phyloP scores from a whole-genome alignment of 1,140 invertebrate species.

The Drosophila melanica region DNA sequence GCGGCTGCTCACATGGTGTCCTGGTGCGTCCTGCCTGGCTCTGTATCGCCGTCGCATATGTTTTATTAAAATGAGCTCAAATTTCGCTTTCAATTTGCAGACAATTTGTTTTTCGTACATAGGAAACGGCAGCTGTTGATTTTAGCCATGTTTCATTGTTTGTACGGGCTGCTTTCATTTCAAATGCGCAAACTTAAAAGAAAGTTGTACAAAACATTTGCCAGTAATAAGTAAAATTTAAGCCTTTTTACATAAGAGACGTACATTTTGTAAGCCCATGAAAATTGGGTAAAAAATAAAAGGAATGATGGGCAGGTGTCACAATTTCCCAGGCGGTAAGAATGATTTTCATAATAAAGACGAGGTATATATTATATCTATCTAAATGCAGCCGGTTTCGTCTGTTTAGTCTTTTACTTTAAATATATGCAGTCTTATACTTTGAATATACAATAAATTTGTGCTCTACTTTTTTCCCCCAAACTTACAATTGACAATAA shows the following conservation, averaged over 20 bases:
- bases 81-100: slow-evolving; percentile 80
- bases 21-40: neutral
- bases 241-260: neutral
- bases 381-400: no score
- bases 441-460: no score
- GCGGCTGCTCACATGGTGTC: slow-evolving; percentile 34
- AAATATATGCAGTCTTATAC: no score
- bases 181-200: slow-evolving; percentile 56
- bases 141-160: slow-evolving; percentile 36
- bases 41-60: slow-evolving; percentile 63
- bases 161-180: slow-evolving; percentile 48
- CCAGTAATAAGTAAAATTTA: neutral
- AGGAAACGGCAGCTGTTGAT: slow-evolving; percentile 28
- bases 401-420: no score
- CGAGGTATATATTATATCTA: no score
- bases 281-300: no score
- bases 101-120: slow-evolving; percentile 41
- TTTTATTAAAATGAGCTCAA: slow-evolving; percentile 76
- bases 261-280: no score
- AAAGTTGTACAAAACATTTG: slow-evolving; percentile 9
- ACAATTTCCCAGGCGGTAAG: no score
- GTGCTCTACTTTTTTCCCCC: no score
- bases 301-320: no score
- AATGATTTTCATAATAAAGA: no score
- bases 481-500: no score